Percentiles rank a stretch among this genome's conserved stretches.
phyloP scores from a whole-genome alignment of 2,113 vertebrate genomes.

The Grammomys dolichurus region DNA sequence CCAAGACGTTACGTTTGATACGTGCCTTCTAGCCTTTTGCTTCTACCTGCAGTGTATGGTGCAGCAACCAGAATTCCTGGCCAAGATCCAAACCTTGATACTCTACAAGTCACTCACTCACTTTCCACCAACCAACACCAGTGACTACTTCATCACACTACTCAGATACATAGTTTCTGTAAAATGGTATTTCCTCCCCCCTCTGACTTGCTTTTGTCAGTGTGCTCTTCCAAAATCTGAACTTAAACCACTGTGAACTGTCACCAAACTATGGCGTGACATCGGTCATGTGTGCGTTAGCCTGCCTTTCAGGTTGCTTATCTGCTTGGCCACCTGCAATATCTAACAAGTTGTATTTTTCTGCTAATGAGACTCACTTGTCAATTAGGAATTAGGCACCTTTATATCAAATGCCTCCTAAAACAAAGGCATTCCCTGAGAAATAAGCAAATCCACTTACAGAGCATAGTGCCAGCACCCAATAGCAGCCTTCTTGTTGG shows the following conservation, averaged over 20 bases:
- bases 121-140: neutral
- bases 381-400: neutral
- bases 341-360: neutral
- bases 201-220: neutral
- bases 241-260: neutral
- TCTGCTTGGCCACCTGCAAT: neutral
- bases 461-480: neutral
- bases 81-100: neutral
- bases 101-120: neutral
- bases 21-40: neutral
- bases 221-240: neutral
- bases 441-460: neutral
- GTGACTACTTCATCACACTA: neutral
- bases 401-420: neutral
- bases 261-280: slow-evolving; percentile 4
- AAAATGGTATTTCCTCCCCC: neutral
- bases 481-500: neutral
- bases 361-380: neutral
- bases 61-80: neutral
- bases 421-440: neutral
- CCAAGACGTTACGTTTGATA: neutral
- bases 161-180: neutral
- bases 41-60: neutral
- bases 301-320: neutral
- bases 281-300: neutral